Evolutionary conservation across 2,797 vertebrate species (phyloP).

Genomic region (Dendrocincla fuliginosa): DNA sequence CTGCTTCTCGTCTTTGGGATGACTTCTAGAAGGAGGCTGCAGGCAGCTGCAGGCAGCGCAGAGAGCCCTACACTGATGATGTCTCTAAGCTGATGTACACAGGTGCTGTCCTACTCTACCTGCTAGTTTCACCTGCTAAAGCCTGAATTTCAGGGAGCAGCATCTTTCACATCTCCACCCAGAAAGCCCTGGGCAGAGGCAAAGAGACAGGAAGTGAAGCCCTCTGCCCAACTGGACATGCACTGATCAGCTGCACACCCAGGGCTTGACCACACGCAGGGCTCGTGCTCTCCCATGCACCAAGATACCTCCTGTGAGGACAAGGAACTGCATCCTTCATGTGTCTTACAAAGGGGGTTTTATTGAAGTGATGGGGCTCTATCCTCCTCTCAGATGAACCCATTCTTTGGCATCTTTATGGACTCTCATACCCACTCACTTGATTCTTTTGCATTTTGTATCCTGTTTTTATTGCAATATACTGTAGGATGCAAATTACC

Average conservation of each 20-base stretch:
- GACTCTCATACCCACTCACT: not conserved
- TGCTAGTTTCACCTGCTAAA: not conserved
- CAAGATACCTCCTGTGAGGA: not conserved
- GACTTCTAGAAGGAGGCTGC: not conserved
- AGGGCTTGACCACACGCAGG: not conserved
- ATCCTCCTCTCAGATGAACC: not conserved
- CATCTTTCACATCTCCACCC: not conserved
- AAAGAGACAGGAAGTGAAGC: not conserved
- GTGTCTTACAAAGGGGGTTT: not conserved
- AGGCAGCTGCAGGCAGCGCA: not conserved
- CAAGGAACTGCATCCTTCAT: not conserved
- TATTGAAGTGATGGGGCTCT: not conserved
- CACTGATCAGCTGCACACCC: not conserved
- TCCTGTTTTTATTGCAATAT: not conserved
- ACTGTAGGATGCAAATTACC: not conserved
- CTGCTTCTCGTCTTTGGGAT: not conserved
- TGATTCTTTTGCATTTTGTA: not conserved
- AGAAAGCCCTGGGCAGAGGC: not conserved
- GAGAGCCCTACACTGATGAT: not conserved
- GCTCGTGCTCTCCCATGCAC: not conserved
- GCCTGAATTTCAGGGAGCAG: not conserved
- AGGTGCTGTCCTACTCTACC: not conserved
- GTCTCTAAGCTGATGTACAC: not conserved
- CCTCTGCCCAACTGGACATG: not conserved
- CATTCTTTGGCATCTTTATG: not conserved